Percentiles rank a stretch among this genome's conserved stretches.
These are phyloP conservation scores for Dermochelys coriacea DNA, from an alignment of 2,797 vertebrate species.

Conservation along the genomic window DNA sequence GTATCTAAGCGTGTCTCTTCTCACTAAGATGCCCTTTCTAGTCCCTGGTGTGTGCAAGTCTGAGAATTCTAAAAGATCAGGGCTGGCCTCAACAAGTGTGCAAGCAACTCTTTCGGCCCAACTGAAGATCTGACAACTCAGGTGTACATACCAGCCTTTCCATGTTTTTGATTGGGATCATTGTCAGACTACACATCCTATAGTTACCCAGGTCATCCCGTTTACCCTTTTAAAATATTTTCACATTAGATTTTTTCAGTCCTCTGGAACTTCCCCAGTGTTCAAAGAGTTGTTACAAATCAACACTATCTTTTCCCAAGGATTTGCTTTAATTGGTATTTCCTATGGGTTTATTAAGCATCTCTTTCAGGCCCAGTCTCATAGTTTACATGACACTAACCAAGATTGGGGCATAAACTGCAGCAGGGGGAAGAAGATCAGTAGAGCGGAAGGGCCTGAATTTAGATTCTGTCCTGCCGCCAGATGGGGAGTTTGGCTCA, in stretches of 20 bases:
- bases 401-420: background rate
- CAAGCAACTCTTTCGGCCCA: background rate
- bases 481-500: background rate
- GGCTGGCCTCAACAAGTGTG: background rate
- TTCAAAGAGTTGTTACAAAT: background rate
- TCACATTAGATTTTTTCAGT: background rate
- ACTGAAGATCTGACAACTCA: background rate
- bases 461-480: background rate
- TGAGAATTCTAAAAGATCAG: background rate
- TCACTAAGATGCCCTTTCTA: background rate
- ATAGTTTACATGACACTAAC: background rate
- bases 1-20: background rate
- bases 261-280: background rate
- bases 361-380: background rate
- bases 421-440: background rate
- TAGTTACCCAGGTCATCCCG: background rate
- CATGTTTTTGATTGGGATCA: background rate
- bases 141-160: fast-evolving
- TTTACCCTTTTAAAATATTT: background rate
- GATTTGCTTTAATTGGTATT: background rate
- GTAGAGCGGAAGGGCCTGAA: background rate
- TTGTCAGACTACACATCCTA: fast-evolving
- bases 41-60: background rate
- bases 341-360: background rate
- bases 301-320: background rate